phyloP scores from a whole-genome alignment of 2,888 invertebrate species.

The Tortrix viridana region DNA sequence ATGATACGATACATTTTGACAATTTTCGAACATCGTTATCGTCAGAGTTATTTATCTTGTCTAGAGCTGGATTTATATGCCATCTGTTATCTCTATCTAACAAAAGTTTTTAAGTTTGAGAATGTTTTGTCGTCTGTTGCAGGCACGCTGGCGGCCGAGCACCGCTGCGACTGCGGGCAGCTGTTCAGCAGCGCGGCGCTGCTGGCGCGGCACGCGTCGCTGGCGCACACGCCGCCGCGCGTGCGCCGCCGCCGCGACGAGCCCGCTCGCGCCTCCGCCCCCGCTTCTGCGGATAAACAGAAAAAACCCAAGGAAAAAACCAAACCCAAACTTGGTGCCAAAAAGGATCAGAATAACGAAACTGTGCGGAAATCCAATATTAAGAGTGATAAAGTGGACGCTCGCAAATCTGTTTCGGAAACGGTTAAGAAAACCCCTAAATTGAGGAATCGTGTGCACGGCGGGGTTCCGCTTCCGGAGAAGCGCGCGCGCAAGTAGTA shows the following conservation, averaged over 20 bases:
- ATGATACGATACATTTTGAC: too few relatives aligned
- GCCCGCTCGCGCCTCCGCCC: conserved; percentile 53
- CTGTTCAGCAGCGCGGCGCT: conserved; percentile 75
- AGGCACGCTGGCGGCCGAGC: conserved; percentile 67
- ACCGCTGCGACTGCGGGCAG: conserved; percentile 81
- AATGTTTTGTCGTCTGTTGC: conserved; percentile 27
- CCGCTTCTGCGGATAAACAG: conserved; percentile 31
- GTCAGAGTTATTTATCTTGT: too few relatives aligned
- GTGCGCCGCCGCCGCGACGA: conserved; percentile 68
- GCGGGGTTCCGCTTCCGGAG: conserved; percentile 72
- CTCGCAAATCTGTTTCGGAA: conserved; percentile 31
- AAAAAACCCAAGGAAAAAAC: conserved; percentile 42
- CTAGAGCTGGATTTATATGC: too few relatives aligned
- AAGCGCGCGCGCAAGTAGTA: conserved; percentile 51
- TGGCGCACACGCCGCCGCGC: conserved; percentile 81
- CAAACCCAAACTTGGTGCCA: conserved; percentile 38
- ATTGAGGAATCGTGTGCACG: conserved; percentile 54
- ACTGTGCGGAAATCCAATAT: conserved; percentile 48
- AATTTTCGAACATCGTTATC: too few relatives aligned
- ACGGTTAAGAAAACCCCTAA: conserved; percentile 44
- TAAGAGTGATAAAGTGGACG: conserved; percentile 23
- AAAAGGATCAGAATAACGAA: conserved; percentile 38
- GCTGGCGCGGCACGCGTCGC: conserved; percentile 69
- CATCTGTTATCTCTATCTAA: not conserved
- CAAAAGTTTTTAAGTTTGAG: too few relatives aligned